Conservation (phyloP, 2,797 vertebrate genomes). For the Enteromius paludinosus region DNA sequence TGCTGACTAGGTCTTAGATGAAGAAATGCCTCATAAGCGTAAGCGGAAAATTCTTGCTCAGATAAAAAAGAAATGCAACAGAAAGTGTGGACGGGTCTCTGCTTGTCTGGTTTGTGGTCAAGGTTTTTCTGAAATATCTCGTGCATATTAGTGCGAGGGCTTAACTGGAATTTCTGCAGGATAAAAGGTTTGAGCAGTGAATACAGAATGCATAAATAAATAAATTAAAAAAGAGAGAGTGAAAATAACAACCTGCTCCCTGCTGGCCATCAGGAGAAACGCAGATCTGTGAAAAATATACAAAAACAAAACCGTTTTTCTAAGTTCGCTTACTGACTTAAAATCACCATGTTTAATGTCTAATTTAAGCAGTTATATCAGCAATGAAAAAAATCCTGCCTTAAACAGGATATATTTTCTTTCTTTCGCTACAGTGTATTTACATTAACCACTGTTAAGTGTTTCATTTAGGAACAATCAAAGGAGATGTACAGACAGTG, state of each 20-base stretch:
- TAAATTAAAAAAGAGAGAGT: not conserved
- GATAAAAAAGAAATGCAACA: conserved; percentile 43
- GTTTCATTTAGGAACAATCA: not conserved
- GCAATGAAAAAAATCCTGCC: not conserved
- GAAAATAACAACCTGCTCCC: not conserved
- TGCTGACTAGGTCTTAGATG: conserved; percentile 53
- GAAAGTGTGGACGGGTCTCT: conserved; percentile 22
- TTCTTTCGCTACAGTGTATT: not conserved
- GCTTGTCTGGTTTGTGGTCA: conserved; percentile 14
- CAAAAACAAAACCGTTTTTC: not conserved
- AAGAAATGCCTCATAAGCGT: conserved; percentile 42
- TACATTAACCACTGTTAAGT: not conserved
- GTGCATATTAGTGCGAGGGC: not conserved
- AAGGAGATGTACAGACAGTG: not conserved
- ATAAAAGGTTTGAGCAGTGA: not conserved
- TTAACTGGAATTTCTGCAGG: not conserved
- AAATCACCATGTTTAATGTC: not conserved
- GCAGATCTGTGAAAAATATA: not conserved
- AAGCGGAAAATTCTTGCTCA: conserved; percentile 47
- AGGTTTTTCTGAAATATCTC: not conserved
- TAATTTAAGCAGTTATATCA: not conserved
- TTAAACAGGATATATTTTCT: not conserved
- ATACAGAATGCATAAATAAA: not conserved
- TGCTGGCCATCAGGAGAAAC: conserved; percentile 29
- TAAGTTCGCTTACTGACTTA: not conserved